A percentile compares a stretch with the other conserved stretches of the same genome.
Evolutionary conservation across 2,113 vertebrate genomes (phyloP).

Genomic region (Xiphophorus hellerii): DNA sequence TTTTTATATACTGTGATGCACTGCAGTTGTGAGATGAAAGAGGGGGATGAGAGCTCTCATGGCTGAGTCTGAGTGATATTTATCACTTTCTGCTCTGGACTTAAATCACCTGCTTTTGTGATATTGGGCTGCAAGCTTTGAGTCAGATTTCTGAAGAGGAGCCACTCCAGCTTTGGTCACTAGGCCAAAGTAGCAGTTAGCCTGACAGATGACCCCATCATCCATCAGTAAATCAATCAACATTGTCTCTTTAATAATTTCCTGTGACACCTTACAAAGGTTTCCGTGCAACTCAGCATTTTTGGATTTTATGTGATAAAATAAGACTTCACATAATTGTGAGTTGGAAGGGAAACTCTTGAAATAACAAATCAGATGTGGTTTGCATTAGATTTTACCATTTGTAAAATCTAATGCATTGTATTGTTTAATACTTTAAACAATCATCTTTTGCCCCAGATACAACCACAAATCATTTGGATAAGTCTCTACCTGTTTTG

Average conservation of each 20-base stretch:
- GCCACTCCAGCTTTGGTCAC: constrained; percentile 1
- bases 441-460: too few species aligned
- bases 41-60: neutral
- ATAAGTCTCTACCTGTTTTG: too few species aligned
- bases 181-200: neutral
- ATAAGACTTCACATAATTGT: too few species aligned
- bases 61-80: neutral
- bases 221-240: neutral
- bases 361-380: too few species aligned
- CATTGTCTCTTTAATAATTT: neutral
- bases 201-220: neutral
- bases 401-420: too few species aligned
- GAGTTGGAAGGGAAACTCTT: too few species aligned
- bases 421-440: too few species aligned
- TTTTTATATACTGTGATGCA: neutral
- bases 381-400: too few species aligned
- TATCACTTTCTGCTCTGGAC: neutral
- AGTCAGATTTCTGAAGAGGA: constrained; percentile 5
- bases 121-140: constrained; percentile 9
- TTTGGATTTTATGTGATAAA: too few species aligned
- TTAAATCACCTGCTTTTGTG: constrained; percentile 3
- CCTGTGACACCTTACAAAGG: neutral
- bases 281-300: too few species aligned
- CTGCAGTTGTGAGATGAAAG: neutral
- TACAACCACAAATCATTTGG: too few species aligned